A percentile compares a stretch with the other conserved stretches of the same genome.
phyloP scores from a whole-genome alignment of 2,888 invertebrate species.

The Rhingia rostrata region DNA sequence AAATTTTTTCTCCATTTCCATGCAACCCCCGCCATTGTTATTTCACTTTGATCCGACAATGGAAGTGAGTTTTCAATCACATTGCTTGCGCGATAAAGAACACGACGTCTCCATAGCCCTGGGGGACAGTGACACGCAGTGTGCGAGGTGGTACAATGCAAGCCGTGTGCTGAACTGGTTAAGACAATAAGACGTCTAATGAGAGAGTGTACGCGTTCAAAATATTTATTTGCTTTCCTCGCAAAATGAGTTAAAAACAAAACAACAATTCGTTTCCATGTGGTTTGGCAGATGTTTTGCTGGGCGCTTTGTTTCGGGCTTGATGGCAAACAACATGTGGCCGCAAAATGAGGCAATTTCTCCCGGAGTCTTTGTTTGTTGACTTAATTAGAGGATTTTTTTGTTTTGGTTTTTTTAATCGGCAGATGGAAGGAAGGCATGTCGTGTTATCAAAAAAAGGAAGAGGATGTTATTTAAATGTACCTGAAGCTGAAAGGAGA shows the following conservation, averaged over 20 bases:
- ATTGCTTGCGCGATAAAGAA: constrained; percentile 47
- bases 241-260: constrained; percentile 51
- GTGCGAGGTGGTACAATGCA: constrained; percentile 23
- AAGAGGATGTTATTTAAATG: constrained; percentile 40
- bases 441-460: constrained; percentile 36
- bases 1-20: constrained; percentile 28
- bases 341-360: constrained; percentile 56
- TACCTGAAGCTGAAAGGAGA: constrained; percentile 28
- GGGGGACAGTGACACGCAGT: constrained; percentile 31
- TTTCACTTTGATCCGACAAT: constrained; percentile 57
- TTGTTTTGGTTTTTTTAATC: constrained; percentile 47
- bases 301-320: constrained; percentile 31
- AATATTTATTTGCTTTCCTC: constrained; percentile 61
- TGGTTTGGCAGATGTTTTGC: constrained; percentile 65
- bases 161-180: constrained; percentile 63
- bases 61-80: constrained; percentile 69
- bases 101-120: constrained; percentile 41
- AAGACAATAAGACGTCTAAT: constrained; percentile 71
- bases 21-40: constrained; percentile 34
- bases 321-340: constrained; percentile 70
- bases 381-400: constrained; percentile 64
- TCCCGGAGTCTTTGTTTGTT: constrained; percentile 60
- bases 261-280: constrained; percentile 29
- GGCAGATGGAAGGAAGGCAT: constrained; percentile 49
- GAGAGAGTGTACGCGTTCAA: constrained; percentile 54